Percentiles rank a stretch among this genome's conserved stretches.
phyloP scores from a whole-genome alignment of 2,797 vertebrate genomes.

The Sternarchorhynchus goeldii region DNA sequence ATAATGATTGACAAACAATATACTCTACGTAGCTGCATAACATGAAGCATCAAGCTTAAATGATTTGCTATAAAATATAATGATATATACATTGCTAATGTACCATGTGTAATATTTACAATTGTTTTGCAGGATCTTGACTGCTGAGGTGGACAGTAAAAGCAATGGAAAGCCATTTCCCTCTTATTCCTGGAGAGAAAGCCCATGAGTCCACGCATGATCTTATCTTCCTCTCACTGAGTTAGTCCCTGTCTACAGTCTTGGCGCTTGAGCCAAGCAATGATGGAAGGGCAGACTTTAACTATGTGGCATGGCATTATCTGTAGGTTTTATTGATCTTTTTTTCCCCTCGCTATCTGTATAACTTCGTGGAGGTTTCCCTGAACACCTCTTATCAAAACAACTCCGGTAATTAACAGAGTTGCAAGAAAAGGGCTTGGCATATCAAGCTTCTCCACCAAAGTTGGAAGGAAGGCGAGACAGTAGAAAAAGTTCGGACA shows the following conservation, averaged over 20 bases:
- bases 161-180: neutral
- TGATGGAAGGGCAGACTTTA: neutral
- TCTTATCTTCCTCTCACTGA: neutral
- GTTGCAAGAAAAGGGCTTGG: slow-evolving; percentile 27
- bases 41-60: no score
- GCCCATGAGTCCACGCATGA: neutral
- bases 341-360: neutral
- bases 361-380: slow-evolving; percentile 16
- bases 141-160: neutral
- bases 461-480: neutral
- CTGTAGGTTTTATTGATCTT: slow-evolving; percentile 2
- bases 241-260: neutral
- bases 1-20: no score
- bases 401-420: slow-evolving; percentile 40
- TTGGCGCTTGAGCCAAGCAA: neutral
- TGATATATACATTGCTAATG: no score
- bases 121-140: neutral
- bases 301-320: neutral
- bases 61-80: no score
- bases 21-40: no score
- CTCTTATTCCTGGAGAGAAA: neutral
- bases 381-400: slow-evolving; percentile 39
- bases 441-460: slow-evolving; percentile 27
- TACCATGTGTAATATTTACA: no score
- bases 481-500: neutral